Conservation (phyloP, 2,888 invertebrate genomes). For the Nemurella pictetii region DNA sequence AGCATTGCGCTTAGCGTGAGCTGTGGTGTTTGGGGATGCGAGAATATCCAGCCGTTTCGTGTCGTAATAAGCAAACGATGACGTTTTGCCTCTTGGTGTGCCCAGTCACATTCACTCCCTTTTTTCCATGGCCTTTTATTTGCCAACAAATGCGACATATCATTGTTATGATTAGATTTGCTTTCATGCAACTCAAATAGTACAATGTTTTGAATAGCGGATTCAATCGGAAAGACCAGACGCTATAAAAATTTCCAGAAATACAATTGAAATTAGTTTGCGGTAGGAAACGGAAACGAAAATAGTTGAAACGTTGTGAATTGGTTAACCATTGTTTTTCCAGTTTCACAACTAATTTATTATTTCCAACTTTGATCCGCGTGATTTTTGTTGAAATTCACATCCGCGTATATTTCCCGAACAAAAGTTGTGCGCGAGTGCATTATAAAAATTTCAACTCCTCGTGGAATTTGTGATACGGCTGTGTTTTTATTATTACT, state of each 20-base stretch:
- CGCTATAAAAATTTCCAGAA: not conserved
- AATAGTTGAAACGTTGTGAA: not conserved
- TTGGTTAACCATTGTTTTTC: not conserved
- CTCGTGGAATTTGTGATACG: not conserved
- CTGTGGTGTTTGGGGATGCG: not conserved
- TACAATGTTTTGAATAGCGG: not conserved
- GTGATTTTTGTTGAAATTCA: not conserved
- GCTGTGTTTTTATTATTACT: constrained; percentile 2
- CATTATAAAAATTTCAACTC: not conserved
- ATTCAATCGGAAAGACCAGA: not conserved
- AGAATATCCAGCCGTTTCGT: not conserved
- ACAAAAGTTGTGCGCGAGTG: not conserved
- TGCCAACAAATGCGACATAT: not conserved
- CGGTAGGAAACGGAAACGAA: not conserved
- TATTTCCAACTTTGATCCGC: not conserved
- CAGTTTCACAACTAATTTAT: not conserved
- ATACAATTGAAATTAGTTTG: not conserved
- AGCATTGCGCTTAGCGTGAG: not conserved
- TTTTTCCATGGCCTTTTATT: not conserved
- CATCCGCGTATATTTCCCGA: not conserved
- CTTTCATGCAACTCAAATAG: not conserved
- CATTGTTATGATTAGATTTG: not conserved
- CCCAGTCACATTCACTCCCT: not conserved
- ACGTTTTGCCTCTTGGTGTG: not conserved
- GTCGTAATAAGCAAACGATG: not conserved